Conservation (phyloP, 2,113 vertebrate genomes). For the Colinus virginianus region DNA sequence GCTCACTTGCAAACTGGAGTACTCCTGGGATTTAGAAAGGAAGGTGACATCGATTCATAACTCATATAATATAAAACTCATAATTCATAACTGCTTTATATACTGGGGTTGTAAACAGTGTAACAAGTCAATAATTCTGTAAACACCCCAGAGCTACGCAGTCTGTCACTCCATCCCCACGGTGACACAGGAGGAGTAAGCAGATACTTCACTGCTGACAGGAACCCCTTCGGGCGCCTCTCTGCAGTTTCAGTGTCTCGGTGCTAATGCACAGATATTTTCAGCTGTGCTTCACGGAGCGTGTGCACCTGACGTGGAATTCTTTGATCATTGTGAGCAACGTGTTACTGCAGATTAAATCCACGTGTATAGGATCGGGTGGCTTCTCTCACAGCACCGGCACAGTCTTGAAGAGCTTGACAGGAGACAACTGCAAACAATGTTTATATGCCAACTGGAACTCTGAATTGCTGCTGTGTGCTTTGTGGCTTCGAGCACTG, state of each 20-base stretch:
- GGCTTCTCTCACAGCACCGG: background rate
- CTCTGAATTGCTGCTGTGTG: background rate
- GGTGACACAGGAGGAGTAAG: background rate
- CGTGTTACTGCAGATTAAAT: constrained; percentile 31
- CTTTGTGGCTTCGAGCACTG: background rate
- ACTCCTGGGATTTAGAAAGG: constrained; percentile 80
- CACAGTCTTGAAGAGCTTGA: background rate
- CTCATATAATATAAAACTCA: too few species aligned
- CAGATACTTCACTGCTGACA: background rate
- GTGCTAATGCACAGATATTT: constrained; percentile 72
- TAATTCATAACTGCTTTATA: background rate
- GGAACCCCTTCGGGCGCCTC: background rate
- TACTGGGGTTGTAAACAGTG: background rate
- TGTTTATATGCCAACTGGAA: background rate
- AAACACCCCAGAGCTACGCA: background rate
- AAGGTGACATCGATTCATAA: background rate
- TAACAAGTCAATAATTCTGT: background rate
- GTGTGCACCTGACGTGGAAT: background rate
- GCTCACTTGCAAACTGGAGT: constrained; percentile 87
- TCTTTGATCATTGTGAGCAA: constrained; percentile 41
- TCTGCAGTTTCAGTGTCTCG: background rate
- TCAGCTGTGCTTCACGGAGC: constrained; percentile 59
- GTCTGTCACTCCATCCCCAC: background rate
- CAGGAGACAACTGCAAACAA: background rate
- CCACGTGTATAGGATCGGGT: background rate